Conservation (phyloP, 2,888 invertebrate genomes). For the Drosophila rubida region DNA sequence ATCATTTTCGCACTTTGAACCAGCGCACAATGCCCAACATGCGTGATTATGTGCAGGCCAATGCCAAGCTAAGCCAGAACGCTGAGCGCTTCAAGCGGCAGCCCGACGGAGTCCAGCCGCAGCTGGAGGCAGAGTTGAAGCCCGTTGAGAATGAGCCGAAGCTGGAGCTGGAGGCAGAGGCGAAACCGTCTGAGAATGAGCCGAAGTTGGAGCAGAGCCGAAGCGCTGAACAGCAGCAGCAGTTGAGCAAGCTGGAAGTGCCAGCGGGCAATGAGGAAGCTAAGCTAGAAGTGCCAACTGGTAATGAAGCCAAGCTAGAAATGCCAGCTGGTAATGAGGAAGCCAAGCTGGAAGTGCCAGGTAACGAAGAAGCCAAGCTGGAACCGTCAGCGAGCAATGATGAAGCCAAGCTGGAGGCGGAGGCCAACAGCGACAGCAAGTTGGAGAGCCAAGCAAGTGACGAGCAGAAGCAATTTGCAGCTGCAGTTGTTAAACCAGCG, state of each 20-base stretch:
- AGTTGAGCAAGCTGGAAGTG: neutral
- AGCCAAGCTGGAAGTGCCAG: neutral
- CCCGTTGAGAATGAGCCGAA: neutral
- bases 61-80: slow-evolving; percentile 18
- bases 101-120: neutral
- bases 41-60: slow-evolving; percentile 42
- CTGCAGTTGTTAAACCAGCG: neutral
- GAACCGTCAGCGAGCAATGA: neutral
- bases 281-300: neutral
- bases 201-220: too few relatives aligned
- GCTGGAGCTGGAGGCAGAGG: neutral
- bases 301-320: neutral
- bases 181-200: neutral
- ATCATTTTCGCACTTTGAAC: slow-evolving; percentile 30
- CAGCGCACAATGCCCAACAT: slow-evolving; percentile 37
- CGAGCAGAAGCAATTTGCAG: neutral
- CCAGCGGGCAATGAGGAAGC: neutral
- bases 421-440: neutral
- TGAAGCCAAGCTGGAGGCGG: neutral
- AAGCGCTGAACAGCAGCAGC: neutral
- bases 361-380: neutral
- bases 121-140: neutral
- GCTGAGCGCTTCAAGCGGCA: slow-evolving; percentile 50
- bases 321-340: neutral
- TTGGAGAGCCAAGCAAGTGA: neutral